phyloP scores from a whole-genome alignment of 2,797 vertebrate genomes.

The Artibeus jamaicensis region DNA sequence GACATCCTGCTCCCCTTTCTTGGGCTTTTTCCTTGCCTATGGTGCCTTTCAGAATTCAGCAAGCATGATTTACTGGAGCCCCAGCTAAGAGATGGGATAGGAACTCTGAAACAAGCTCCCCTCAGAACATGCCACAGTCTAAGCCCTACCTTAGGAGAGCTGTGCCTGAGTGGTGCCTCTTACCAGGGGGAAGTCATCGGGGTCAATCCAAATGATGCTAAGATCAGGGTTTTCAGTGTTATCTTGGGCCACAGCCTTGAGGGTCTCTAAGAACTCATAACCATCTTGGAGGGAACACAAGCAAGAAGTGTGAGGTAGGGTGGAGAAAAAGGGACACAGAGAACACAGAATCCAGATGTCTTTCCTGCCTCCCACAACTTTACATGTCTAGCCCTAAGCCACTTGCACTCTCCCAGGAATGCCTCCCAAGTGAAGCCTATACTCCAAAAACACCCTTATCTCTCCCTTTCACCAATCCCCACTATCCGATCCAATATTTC shows the following conservation, averaged over 20 bases:
- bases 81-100: background rate
- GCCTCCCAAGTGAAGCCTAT: background rate
- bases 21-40: background rate
- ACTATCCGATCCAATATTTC: background rate
- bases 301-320: background rate
- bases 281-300: conserved; percentile 84
- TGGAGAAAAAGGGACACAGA: background rate
- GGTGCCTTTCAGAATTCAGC: background rate
- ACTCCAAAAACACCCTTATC: background rate
- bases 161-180: background rate
- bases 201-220: conserved; percentile 96
- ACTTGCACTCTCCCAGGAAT: background rate
- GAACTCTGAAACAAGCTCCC: background rate
- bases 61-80: background rate
- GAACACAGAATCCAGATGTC: background rate
- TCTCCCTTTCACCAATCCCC: background rate
- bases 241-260: conserved; percentile 93
- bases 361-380: background rate
- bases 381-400: background rate
- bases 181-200: conserved; percentile 94
- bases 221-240: conserved; percentile 93
- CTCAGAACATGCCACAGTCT: background rate
- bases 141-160: background rate
- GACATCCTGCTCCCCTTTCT: background rate
- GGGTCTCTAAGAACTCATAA: conserved; percentile 93